Percentiles rank a stretch among this genome's conserved stretches.
Conservation (phyloP, 2,113 vertebrate genomes). For the Ciconia stormi region DNA sequence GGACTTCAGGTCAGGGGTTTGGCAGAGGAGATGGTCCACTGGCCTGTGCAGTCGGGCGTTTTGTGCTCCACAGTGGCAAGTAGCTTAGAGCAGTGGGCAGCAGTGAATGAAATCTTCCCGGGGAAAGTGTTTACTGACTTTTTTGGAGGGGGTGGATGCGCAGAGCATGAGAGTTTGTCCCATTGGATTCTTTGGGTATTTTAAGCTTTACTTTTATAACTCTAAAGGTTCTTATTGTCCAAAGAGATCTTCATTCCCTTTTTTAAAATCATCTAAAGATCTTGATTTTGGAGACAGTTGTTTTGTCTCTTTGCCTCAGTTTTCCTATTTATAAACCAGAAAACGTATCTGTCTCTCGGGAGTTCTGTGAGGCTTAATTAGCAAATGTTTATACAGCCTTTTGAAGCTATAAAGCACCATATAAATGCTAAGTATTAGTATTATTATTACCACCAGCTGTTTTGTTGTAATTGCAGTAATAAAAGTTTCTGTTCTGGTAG, state of each 20-base stretch:
- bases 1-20: background rate
- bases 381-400: constrained; percentile 9
- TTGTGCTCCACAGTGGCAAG: fast-evolving
- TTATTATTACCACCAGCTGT: constrained; percentile 16
- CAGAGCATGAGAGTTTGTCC: background rate
- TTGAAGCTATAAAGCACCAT: background rate
- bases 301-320: background rate
- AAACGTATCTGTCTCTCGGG: background rate
- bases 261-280: background rate
- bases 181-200: background rate
- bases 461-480: background rate
- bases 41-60: background rate
- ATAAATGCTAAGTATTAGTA: background rate
- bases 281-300: background rate
- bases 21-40: background rate
- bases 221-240: background rate
- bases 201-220: background rate
- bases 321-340: background rate
- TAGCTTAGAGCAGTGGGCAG: background rate
- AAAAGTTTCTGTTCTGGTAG: background rate
- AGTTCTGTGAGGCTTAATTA: constrained; percentile 9
- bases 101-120: background rate
- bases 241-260: background rate
- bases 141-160: background rate
- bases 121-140: background rate